A percentile compares a stretch with the other conserved stretches of the same genome.
Conservation (phyloP, 2,888 invertebrate species). For the Diachrysia chrysitis region DNA sequence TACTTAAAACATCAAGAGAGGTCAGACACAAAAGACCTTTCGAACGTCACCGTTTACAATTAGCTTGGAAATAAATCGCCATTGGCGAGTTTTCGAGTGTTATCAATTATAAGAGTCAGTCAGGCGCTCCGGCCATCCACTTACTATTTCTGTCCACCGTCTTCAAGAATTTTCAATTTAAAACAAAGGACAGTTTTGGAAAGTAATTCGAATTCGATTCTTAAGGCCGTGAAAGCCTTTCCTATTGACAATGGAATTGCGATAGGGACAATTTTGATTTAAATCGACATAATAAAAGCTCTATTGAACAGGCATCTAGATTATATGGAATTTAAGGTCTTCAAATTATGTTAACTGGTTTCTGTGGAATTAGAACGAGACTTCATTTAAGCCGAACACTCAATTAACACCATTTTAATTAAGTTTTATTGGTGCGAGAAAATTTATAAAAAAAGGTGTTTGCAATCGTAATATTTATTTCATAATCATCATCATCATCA, state of each 20-base stretch:
- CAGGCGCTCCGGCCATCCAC: slow-evolving; percentile 30
- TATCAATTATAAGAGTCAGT: slow-evolving; percentile 59
- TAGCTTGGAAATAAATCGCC: slow-evolving; percentile 54
- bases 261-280: slow-evolving; percentile 24
- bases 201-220: slow-evolving; percentile 46
- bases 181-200: slow-evolving; percentile 51
- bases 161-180: slow-evolving; percentile 54
- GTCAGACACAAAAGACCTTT: slow-evolving; percentile 37
- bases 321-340: slow-evolving; percentile 2
- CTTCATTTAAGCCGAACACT: background rate
- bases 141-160: slow-evolving; percentile 29
- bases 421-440: background rate
- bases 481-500: too few relatives aligned
- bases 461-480: too few relatives aligned
- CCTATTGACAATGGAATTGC: slow-evolving; percentile 21
- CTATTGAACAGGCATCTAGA: slow-evolving; percentile 10
- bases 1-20: slow-evolving; percentile 27
- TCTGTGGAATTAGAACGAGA: background rate
- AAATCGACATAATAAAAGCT: slow-evolving; percentile 10
- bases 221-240: slow-evolving; percentile 39
- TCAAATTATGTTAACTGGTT: slow-evolving; percentile 4
- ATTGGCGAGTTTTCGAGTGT: slow-evolving; percentile 46
- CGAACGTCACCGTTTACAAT: slow-evolving; percentile 50
- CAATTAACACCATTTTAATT: background rate
- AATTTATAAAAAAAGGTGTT: too few relatives aligned